Conservation (phyloP, 2,113 vertebrate species). For the Nannospalax galili region DNA sequence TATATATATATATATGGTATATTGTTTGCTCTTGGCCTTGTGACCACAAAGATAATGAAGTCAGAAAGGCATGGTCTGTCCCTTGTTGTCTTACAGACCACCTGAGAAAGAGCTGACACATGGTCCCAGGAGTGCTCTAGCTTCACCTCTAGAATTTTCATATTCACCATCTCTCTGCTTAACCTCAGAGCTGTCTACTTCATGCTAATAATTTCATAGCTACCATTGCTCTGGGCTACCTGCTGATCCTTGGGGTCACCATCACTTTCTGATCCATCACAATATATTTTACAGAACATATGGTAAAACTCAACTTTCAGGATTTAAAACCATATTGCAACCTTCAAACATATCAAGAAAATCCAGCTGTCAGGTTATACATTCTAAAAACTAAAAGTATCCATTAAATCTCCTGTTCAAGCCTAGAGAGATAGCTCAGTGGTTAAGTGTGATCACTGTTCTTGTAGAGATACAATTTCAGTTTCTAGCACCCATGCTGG, state of each 20-base stretch:
- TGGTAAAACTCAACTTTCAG: background rate
- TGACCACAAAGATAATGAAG: background rate
- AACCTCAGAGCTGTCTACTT: background rate
- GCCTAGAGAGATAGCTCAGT: background rate
- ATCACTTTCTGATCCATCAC: background rate
- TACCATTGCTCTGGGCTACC: background rate
- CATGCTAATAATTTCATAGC: background rate
- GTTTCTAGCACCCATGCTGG: background rate
- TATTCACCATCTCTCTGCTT: background rate
- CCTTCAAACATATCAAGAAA: slow-evolving; percentile 47
- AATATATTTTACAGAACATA: background rate
- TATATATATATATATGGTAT: too few relatives aligned
- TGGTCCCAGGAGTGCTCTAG: background rate
- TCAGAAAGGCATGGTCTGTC: background rate
- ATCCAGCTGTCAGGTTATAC: background rate
- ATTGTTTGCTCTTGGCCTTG: background rate
- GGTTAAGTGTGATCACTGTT: background rate
- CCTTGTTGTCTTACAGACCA: background rate
- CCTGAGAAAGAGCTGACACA: background rate
- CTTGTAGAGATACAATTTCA: background rate
- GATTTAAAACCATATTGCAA: background rate
- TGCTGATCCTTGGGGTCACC: background rate
- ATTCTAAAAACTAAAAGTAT: background rate
- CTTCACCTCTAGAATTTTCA: background rate
- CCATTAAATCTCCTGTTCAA: background rate